phyloP scores from a whole-genome alignment of 2,888 invertebrate genomes.

The Pimpla rufipes region DNA sequence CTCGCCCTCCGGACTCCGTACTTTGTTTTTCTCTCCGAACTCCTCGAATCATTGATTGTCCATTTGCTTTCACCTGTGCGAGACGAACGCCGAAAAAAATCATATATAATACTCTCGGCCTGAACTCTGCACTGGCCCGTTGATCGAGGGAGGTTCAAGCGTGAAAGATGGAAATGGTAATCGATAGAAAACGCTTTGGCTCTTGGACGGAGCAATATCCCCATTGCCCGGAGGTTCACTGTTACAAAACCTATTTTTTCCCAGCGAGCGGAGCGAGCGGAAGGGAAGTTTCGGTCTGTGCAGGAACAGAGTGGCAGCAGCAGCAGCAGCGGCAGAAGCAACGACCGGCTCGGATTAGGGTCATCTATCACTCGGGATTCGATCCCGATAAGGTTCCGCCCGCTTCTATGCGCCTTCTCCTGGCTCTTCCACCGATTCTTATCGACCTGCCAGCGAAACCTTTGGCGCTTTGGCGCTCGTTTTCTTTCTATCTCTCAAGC shows the following conservation, averaged over 20 bases:
- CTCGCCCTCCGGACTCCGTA: conserved; percentile 42
- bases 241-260: conserved; percentile 37
- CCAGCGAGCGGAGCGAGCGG: neutral
- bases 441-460: conserved; percentile 71
- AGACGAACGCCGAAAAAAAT: conserved; percentile 26
- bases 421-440: conserved; percentile 74
- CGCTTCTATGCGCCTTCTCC: conserved; percentile 69
- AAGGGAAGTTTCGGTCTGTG: conserved; percentile 44
- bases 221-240: conserved; percentile 9
- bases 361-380: conserved; percentile 81
- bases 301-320: conserved; percentile 34
- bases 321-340: conserved; percentile 42
- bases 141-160: neutral
- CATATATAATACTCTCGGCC: conserved; percentile 10
- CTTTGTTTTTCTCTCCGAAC: conserved; percentile 49
- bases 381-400: conserved; percentile 77
- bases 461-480: conserved; percentile 36
- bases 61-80: conserved; percentile 43
- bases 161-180: conserved; percentile 20
- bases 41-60: conserved; percentile 28
- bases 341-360: conserved; percentile 76
- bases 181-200: conserved; percentile 39
- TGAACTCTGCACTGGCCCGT: conserved; percentile 1
- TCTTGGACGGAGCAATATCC: neutral
- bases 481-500: conserved; percentile 12